These are phyloP conservation scores for Lanius collurio DNA, from an alignment of 2,113 vertebrate species.

Conservation along the genomic window DNA sequence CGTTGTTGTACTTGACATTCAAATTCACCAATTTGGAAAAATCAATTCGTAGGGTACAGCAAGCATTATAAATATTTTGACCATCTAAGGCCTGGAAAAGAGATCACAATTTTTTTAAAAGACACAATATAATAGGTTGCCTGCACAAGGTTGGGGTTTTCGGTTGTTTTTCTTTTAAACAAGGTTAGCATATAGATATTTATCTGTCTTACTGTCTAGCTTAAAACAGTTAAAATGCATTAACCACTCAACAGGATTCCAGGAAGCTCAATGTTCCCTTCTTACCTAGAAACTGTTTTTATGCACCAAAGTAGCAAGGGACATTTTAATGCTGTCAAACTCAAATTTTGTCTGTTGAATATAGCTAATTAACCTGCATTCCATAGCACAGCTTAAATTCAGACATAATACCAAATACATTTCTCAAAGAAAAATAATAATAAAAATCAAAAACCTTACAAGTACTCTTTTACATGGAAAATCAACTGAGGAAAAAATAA, in stretches of 20 bases:
- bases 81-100: constrained; percentile 89
- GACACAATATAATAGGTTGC: background rate
- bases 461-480: background rate
- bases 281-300: background rate
- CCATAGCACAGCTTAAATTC: background rate
- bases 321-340: background rate
- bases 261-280: background rate
- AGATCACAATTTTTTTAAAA: constrained; percentile 23
- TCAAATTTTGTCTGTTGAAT: background rate
- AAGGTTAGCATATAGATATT: background rate
- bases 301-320: background rate
- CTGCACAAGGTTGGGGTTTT: background rate
- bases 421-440: background rate
- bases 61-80: constrained; percentile 98
- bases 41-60: constrained; percentile 96
- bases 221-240: background rate
- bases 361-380: background rate
- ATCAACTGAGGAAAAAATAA: background rate
- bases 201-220: background rate
- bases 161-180: background rate
- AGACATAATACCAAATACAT: background rate
- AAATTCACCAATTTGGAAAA: constrained; percentile 98
- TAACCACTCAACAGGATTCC: background rate
- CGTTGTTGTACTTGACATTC: constrained; percentile 99
- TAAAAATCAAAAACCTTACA: background rate